Conservation (phyloP, 2,113 vertebrate species). For the Notarius lentiginosus region DNA sequence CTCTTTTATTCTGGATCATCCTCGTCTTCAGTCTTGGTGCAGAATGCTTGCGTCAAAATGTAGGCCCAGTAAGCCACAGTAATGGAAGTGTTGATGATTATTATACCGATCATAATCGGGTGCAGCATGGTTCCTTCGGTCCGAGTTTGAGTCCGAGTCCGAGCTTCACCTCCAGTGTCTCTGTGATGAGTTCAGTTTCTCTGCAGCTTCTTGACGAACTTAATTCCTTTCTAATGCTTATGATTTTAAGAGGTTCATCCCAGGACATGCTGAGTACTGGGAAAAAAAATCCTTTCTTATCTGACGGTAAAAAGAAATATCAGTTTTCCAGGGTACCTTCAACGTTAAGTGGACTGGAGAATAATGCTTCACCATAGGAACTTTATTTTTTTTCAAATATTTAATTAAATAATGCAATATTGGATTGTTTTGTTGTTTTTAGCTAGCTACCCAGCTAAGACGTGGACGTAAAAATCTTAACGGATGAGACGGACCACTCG, state of each 20-base stretch:
- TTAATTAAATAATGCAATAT: neutral
- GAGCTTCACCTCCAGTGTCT: neutral
- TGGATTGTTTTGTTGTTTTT: neutral
- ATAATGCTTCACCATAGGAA: neutral
- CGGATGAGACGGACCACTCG: slow-evolving; percentile 25
- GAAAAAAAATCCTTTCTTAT: neutral
- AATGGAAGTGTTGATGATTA: slow-evolving; percentile 58
- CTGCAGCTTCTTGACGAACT: neutral
- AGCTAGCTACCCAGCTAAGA: neutral
- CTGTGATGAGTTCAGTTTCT: neutral
- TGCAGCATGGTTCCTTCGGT: slow-evolving; percentile 54
- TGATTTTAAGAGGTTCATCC: neutral
- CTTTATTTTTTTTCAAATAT: neutral
- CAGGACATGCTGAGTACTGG: slow-evolving; percentile 9
- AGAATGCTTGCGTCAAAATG: slow-evolving; percentile 56
- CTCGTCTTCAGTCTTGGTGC: slow-evolving; percentile 44
- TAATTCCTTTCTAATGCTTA: slow-evolving; percentile 10
- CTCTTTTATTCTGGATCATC: slow-evolving; percentile 47
- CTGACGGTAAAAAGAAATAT: neutral
- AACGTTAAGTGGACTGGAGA: neutral
- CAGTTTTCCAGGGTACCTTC: too few species aligned
- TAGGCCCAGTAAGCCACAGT: slow-evolving; percentile 59
- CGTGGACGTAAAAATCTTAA: neutral
- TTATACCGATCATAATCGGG: slow-evolving; percentile 56
- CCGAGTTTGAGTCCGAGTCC: neutral